phyloP scores from a whole-genome alignment of 2,888 invertebrate genomes.

The Seladonia tumulorum region DNA sequence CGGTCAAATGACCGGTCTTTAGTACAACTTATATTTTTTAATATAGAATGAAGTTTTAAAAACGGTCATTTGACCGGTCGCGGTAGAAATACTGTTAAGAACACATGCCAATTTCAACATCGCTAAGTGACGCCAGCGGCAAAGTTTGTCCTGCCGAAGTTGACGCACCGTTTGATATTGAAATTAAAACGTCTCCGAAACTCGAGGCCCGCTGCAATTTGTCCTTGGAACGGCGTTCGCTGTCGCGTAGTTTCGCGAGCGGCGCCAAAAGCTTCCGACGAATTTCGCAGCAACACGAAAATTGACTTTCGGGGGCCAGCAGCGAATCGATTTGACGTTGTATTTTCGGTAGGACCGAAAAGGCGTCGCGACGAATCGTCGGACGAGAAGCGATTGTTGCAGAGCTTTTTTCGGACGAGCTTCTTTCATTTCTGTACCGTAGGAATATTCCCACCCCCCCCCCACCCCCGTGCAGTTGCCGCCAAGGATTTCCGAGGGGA shows the following conservation, averaged over 20 bases:
- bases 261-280: slow-evolving; percentile 24
- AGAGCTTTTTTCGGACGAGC: neutral
- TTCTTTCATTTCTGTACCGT: neutral
- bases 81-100: too few relatives aligned
- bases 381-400: neutral
- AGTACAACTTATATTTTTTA: too few relatives aligned
- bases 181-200: slow-evolving; percentile 1
- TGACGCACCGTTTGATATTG: neutral
- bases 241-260: neutral
- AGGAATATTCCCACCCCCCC: neutral
- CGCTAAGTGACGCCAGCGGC: too few relatives aligned
- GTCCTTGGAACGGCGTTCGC: neutral
- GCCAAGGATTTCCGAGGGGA: neutral
- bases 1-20: too few relatives aligned
- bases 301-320: slow-evolving; percentile 47
- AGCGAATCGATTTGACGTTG: slow-evolving; percentile 46
- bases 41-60: too few relatives aligned
- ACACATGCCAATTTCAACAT: neutral
- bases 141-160: neutral
- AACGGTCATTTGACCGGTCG: too few relatives aligned
- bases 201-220: neutral
- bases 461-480: neutral
- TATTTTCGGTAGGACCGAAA: neutral
- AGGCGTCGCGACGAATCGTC: neutral
- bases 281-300: slow-evolving; percentile 53